A percentile compares a stretch with the other conserved stretches of the same genome.
These are phyloP conservation scores for Distichodus sexfasciatus DNA, from an alignment of 2,797 vertebrate genomes.

Conservation along the genomic window DNA sequence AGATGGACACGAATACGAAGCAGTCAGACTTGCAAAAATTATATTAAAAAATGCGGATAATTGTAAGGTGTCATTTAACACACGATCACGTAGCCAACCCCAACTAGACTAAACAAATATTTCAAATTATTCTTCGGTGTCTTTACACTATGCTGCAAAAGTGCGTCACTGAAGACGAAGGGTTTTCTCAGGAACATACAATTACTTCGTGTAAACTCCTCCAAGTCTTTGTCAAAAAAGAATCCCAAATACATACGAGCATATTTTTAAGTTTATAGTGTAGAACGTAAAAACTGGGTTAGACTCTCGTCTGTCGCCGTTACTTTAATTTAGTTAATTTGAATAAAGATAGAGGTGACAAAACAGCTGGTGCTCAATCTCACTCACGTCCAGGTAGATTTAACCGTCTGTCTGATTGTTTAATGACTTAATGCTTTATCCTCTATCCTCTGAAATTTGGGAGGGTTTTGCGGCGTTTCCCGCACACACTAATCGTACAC, in stretches of 20 bases:
- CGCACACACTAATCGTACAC: too few species aligned
- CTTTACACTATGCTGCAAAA: conserved; percentile 30
- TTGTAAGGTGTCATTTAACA: too few species aligned
- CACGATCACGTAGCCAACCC: background rate
- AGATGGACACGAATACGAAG: background rate
- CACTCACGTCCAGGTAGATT: conserved; percentile 12
- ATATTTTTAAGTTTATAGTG: too few species aligned
- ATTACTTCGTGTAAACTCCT: conserved; percentile 10
- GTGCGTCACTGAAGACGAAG: conserved; percentile 41
- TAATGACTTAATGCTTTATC: background rate
- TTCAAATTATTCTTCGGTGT: background rate
- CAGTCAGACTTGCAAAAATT: too few species aligned
- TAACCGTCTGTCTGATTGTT: conserved; percentile 12
- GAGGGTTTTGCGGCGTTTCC: too few species aligned
- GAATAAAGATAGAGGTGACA: conserved; percentile 25
- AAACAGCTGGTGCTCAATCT: background rate
- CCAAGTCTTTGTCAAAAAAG: conserved; percentile 6
- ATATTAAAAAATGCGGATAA: too few species aligned
- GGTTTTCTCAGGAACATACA: conserved; percentile 1
- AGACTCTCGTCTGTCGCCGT: background rate
- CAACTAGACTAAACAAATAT: background rate
- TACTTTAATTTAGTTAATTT: conserved; percentile 42
- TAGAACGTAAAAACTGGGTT: too few species aligned
- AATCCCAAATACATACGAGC: too few species aligned
- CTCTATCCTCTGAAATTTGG: background rate